Percentiles rank a stretch among this genome's conserved stretches.
phyloP scores from a whole-genome alignment of 2,113 vertebrate genomes.

The Labrus mixtus region DNA sequence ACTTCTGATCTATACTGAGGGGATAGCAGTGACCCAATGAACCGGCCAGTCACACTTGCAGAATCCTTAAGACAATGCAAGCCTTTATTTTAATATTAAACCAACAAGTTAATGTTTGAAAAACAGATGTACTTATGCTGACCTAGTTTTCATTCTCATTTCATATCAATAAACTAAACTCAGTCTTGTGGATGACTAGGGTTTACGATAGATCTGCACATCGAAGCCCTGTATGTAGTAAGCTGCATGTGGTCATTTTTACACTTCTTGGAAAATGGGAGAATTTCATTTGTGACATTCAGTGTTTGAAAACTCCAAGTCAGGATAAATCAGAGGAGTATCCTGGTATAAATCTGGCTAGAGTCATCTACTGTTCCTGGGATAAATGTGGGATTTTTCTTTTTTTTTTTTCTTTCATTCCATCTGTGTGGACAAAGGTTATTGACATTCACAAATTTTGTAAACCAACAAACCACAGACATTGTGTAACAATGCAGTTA shows the following conservation, averaged over 20 bases:
- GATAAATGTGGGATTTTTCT: neutral
- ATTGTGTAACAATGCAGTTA: neutral
- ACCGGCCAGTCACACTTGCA: constrained; percentile 47
- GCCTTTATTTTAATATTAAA: neutral
- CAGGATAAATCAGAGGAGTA: no score
- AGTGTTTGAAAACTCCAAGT: no score
- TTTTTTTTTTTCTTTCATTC: neutral
- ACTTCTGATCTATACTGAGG: constrained; percentile 60
- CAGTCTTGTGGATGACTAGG: neutral
- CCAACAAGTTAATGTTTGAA: constrained; percentile 1
- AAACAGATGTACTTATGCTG: neutral
- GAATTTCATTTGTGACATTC: neutral
- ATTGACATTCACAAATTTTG: neutral
- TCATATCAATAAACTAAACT: neutral
- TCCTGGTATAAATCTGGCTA: no score
- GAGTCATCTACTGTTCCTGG: no score
- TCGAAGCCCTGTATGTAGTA: neutral
- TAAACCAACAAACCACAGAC: neutral
- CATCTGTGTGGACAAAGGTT: neutral
- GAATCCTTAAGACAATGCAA: constrained; percentile 9
- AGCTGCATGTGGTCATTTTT: neutral
- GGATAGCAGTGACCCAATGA: constrained; percentile 52
- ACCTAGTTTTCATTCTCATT: neutral
- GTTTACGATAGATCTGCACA: neutral
- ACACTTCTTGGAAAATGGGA: neutral